These are phyloP conservation scores for Dipodomys ordii DNA, from an alignment of 2,113 vertebrate species.

Conservation along the genomic window DNA sequence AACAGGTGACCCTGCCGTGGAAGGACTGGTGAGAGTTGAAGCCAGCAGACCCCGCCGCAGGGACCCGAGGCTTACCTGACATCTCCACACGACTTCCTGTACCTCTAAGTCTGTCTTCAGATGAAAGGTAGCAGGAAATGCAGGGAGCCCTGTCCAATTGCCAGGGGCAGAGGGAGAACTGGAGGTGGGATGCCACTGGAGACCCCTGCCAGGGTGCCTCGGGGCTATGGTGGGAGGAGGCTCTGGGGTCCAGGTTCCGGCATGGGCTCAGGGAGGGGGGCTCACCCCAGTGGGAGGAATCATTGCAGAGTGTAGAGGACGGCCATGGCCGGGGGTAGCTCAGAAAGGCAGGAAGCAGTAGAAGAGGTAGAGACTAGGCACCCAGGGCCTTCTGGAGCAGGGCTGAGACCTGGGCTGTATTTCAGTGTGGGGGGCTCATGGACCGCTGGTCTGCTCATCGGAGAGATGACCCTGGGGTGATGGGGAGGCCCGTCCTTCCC, in stretches of 20 bases:
- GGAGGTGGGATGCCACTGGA: background rate
- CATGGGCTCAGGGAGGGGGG: no score
- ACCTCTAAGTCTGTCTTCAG: background rate
- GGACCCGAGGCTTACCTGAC: background rate
- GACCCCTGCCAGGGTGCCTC: no score
- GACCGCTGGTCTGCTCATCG: no score
- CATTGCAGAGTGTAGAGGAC: background rate
- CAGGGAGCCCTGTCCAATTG: background rate
- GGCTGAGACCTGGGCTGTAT: accelerated
- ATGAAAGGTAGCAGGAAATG: background rate
- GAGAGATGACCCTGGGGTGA: no score
- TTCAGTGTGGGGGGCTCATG: background rate
- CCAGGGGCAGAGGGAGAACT: background rate
- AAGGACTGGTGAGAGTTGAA: no score
- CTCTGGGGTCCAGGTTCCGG: accelerated
- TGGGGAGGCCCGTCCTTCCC: no score
- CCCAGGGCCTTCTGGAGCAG: accelerated
- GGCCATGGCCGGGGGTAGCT: no score
- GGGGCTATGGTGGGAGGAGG: background rate
- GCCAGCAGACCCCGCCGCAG: no score
- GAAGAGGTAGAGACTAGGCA: background rate
- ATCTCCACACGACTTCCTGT: background rate
- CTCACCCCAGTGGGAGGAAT: background rate
- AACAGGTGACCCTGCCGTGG: no score
- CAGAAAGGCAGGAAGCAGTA: no score